A percentile compares a stretch with the other conserved stretches of the same genome.
Evolutionary conservation across 2,113 vertebrate species (phyloP).

Genomic region (Amazona vittata): DNA sequence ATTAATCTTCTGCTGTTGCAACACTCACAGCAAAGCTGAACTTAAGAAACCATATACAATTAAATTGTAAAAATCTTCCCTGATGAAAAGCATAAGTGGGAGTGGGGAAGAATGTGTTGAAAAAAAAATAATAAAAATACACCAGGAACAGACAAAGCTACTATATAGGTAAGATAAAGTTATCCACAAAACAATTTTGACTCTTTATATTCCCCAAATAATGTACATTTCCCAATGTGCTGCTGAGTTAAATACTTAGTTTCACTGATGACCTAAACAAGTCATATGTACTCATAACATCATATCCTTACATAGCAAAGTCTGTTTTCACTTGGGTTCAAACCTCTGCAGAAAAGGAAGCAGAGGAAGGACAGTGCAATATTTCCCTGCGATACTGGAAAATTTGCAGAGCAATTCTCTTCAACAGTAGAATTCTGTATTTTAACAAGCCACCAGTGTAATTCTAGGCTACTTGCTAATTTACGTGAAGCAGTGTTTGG

Average conservation of each 20-base stretch:
- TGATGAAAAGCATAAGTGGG: not conserved
- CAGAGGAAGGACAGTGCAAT: not conserved
- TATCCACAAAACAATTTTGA: not conserved
- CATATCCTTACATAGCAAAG: not conserved
- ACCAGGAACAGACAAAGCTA: not conserved
- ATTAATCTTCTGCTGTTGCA: not conserved
- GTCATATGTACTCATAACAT: not conserved
- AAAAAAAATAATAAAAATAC: not conserved
- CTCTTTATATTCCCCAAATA: not conserved
- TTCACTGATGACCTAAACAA: not conserved
- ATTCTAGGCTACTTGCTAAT: not conserved
- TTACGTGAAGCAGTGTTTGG: not conserved
- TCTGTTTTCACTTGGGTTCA: not conserved
- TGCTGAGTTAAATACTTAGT: not conserved
- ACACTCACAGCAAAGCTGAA: not conserved
- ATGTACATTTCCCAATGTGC: not conserved
- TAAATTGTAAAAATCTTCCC: not conserved
- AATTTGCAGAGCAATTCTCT: not conserved
- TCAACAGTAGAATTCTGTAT: not conserved
- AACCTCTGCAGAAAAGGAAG: not conserved
- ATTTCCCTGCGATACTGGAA: not conserved
- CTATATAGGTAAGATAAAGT: not conserved
- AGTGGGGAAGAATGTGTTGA: not conserved
- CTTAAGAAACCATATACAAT: not conserved
- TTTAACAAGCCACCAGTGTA: not conserved